Conservation (phyloP, 2,888 invertebrate species). For the Apoderus coryli region DNA sequence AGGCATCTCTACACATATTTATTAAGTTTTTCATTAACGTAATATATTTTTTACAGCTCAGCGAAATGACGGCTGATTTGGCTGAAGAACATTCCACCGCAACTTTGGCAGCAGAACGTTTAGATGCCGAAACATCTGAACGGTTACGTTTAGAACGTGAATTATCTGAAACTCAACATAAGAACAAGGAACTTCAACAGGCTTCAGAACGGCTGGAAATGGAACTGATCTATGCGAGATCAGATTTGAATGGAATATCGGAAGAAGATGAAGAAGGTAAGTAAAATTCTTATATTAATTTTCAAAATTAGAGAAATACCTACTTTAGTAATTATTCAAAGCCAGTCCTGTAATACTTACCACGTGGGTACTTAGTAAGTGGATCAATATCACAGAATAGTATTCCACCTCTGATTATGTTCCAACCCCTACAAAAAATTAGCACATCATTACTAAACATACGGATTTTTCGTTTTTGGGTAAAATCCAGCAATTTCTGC, state of each 20-base stretch:
- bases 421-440: no score
- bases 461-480: no score
- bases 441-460: no score
- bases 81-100: constrained; percentile 87
- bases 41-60: constrained; percentile 44
- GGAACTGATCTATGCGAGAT: constrained; percentile 67
- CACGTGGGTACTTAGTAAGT: no score
- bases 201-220: constrained; percentile 70
- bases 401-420: no score
- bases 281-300: no score
- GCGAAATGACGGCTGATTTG: constrained; percentile 83
- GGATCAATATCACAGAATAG: no score
- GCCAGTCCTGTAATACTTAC: no score
- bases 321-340: no score
- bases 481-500: no score
- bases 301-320: no score
- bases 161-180: constrained; percentile 62
- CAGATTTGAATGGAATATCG: constrained; percentile 52
- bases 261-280: constrained; percentile 50
- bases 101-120: constrained; percentile 73
- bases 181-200: constrained; percentile 61
- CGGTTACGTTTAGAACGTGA: constrained; percentile 78
- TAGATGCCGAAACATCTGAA: constrained; percentile 82
- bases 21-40: constrained; percentile 4
- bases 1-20: no score